Base-by-base conservation (phyloP, 2,113 vertebrate genomes). In the Solenodon paradoxus region DNA sequence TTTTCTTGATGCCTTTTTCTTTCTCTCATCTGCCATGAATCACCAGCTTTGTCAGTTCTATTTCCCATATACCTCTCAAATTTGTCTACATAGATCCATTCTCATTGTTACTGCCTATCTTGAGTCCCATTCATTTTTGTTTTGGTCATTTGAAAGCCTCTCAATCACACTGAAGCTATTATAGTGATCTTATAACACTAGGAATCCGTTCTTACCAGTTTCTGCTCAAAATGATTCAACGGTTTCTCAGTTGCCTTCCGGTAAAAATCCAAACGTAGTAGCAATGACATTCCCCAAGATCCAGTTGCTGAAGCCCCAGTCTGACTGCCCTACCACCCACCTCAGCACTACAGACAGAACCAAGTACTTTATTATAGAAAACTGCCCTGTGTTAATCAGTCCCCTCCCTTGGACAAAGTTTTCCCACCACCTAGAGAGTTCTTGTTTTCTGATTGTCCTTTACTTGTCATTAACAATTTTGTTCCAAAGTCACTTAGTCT, bases 141-240 rank as follows among this genome's bases (percentile, higher is more conserved):
- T 11, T 42, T 71, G 55, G 57, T 72, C 19, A 64, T 88, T 88
- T 59, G 26, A 69, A 72, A 90, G 42, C 32, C 15, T 85, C 82
- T 85, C 19, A 40, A 0, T 84, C 32, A 47, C 28, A 92, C 11
- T 42, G 74, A 45, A 94, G 16, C 32, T 66, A 64, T 45, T 22
- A 78, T 2, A 9, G 11, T 63, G 55, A 28, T 53, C 40, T 83
- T 90, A 42, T 61, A 86, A 69, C 28, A 51, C 10, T 72, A 0
- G 20, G 47, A 38, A 71, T 63, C 26, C 16, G 61, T 20, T 42
- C 66, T 79, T 68, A 35, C 38, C 90, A 87, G 17, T 24, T 85
- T 88, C 78, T 69, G 12, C 42, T 94, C 88, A 75, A 92, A 95
- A 90, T 61, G 12, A 28, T 91, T 95, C 26, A 6, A 2, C 79